Evolutionary conservation across 1,140 invertebrate genomes (phyloP).

Genomic region (Papilio aristodemus): DNA sequence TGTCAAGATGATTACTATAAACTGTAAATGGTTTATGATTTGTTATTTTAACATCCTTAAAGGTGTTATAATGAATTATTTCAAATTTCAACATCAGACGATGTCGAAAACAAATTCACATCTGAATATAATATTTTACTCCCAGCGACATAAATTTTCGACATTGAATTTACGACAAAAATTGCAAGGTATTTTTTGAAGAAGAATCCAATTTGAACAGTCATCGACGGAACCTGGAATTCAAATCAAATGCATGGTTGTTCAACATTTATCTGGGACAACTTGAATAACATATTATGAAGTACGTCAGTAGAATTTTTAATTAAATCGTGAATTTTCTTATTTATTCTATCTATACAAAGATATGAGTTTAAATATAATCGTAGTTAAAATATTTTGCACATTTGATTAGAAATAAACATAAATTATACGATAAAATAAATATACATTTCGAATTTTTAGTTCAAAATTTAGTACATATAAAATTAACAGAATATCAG

Average conservation of each 20-base stretch:
- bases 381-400: too few species aligned
- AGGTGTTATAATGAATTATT: neutral
- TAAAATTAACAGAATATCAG: too few species aligned
- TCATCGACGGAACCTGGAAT: conserved; percentile 3
- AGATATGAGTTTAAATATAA: too few species aligned
- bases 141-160: neutral
- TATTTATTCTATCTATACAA: too few species aligned
- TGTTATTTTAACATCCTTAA: neutral
- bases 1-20: too few species aligned
- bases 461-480: too few species aligned
- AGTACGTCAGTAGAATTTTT: neutral
- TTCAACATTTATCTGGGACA: neutral
- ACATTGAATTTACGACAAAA: neutral
- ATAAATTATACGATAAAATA: too few species aligned
- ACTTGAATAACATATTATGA: neutral
- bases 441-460: too few species aligned
- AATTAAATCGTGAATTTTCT: neutral
- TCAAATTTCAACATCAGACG: too few species aligned
- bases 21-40: too few species aligned
- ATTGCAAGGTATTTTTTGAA: neutral
- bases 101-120: neutral
- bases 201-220: conserved; percentile 1
- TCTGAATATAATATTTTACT: neutral
- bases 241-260: conserved; percentile 20
- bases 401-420: too few species aligned